phyloP scores from a whole-genome alignment of 2,888 invertebrate species.

The Exocentrus adspersus region DNA sequence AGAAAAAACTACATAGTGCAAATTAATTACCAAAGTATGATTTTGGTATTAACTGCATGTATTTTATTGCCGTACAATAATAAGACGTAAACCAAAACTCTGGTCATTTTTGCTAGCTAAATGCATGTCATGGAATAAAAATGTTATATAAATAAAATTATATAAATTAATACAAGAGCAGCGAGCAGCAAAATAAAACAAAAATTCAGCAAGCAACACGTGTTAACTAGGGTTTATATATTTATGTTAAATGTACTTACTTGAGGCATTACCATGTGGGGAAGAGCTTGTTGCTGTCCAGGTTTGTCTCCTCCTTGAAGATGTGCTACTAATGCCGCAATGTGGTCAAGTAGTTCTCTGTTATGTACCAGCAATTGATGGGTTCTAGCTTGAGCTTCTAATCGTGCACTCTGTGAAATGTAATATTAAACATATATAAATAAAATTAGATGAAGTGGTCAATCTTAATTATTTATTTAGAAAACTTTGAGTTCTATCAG shows the following conservation, averaged over 20 bases:
- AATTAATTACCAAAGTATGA: no score
- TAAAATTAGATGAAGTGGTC: no score
- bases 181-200: constrained; percentile 4
- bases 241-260: constrained; percentile 59
- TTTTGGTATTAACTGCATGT: no score
- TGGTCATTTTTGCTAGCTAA: not conserved
- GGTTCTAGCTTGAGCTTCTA: constrained; percentile 78
- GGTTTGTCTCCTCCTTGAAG: constrained; percentile 86
- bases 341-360: constrained; percentile 93
- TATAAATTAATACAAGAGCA: not conserved
- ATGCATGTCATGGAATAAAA: not conserved
- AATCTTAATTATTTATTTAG: no score
- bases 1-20: no score
- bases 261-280: constrained; percentile 77
- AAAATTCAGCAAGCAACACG: not conserved
- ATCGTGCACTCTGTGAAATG: constrained; percentile 57
- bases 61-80: no score
- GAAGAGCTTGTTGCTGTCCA: constrained; percentile 64
- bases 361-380: constrained; percentile 96
- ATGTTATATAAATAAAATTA: not conserved
- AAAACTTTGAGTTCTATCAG: no score
- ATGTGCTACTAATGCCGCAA: constrained; percentile 88
- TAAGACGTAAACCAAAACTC: no score
- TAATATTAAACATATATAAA: no score
- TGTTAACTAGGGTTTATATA: not conserved